Evolutionary conservation across 2,888 invertebrate genomes (phyloP).

Genomic region (Leptopilina syphax): DNA sequence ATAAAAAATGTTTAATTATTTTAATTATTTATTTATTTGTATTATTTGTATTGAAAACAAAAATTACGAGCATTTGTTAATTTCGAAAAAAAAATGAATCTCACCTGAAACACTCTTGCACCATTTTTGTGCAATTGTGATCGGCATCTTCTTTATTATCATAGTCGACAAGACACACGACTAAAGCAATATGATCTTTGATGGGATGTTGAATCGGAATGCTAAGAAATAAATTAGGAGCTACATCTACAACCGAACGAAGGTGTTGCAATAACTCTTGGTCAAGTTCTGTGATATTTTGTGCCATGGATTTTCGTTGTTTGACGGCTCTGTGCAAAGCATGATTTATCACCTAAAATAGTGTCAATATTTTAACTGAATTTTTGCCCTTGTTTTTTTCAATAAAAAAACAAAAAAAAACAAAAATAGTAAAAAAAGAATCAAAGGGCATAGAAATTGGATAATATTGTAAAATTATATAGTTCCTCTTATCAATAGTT

Average conservation of each 20-base stretch:
- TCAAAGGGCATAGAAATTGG: neutral
- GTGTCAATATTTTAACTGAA: slow-evolving; percentile 35
- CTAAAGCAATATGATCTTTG: slow-evolving; percentile 65
- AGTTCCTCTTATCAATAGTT: neutral
- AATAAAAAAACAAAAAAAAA: neutral
- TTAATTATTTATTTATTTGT: too few species aligned
- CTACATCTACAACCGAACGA: slow-evolving; percentile 57
- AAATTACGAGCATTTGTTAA: neutral
- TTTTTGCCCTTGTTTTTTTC: slow-evolving; percentile 12
- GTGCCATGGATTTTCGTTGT: slow-evolving; percentile 57
- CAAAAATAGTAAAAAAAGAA: neutral
- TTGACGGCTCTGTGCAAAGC: slow-evolving; percentile 56
- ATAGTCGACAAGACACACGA: slow-evolving; percentile 69
- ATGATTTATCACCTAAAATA: slow-evolving; percentile 63
- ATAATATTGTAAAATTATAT: neutral
- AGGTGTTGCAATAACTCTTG: slow-evolving; percentile 65
- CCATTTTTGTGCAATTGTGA: slow-evolving; percentile 62
- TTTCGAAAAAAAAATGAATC: slow-evolving; percentile 22
- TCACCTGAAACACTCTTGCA: slow-evolving; percentile 73
- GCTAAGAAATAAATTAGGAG: slow-evolving; percentile 61
- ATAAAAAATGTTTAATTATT: too few species aligned
- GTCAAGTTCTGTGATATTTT: slow-evolving; percentile 60
- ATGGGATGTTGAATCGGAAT: slow-evolving; percentile 70
- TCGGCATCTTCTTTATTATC: slow-evolving; percentile 56
- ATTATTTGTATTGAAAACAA: too few species aligned